These are phyloP conservation scores for Hippoglossus stenolepis DNA, from an alignment of 2,113 vertebrate genomes.

Conservation along the genomic window DNA sequence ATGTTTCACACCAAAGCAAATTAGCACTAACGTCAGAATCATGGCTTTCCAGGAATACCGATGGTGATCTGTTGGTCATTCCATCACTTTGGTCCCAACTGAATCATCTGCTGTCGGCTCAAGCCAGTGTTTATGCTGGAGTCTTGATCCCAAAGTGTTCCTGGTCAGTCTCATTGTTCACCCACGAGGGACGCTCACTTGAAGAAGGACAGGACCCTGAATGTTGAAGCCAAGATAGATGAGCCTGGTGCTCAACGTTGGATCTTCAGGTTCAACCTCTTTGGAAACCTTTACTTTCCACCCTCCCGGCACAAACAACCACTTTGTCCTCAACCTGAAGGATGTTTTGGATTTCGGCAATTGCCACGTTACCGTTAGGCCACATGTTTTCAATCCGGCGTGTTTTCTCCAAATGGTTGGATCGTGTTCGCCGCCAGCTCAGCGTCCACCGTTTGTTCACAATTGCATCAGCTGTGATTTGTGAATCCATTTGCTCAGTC, in stretches of 20 bases:
- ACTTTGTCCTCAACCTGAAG: constrained; percentile 13
- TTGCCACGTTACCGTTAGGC: constrained; percentile 28
- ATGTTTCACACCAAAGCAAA: too few relatives aligned
- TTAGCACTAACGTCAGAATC: too few relatives aligned
- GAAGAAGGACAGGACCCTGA: constrained; percentile 64
- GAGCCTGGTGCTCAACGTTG: rapidly evolving
- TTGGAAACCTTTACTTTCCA: not conserved
- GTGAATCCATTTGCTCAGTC: constrained; percentile 62
- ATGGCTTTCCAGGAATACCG: too few relatives aligned
- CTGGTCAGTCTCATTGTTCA: not conserved
- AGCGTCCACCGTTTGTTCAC: not conserved
- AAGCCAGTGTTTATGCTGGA: too few relatives aligned
- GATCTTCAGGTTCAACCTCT: not conserved
- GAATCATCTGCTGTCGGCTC: too few relatives aligned
- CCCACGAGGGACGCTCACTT: not conserved
- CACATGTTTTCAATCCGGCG: constrained; percentile 7
- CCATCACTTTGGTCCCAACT: not conserved
- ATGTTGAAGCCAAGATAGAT: constrained; percentile 70
- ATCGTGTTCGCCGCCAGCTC: rapidly evolving
- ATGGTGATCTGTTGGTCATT: not conserved
- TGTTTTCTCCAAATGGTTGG: not conserved
- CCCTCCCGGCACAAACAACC: not conserved
- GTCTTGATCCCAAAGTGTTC: too few relatives aligned
- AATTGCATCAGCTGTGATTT: constrained; percentile 27
- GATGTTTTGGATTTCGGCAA: constrained; percentile 8